Conservation (phyloP, 2,888 invertebrate genomes). For the Allygus modestus region DNA sequence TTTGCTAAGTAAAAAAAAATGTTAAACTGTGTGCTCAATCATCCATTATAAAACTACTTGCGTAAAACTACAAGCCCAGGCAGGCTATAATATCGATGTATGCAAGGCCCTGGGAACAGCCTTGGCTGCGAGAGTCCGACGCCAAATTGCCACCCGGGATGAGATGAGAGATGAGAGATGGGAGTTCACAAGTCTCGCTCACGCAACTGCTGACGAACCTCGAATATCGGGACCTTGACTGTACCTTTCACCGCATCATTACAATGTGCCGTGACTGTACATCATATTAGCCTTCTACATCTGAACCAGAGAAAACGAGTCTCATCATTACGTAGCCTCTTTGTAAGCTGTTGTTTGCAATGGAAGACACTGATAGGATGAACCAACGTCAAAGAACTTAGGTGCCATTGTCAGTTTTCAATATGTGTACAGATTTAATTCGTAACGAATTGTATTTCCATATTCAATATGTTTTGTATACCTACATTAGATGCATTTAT, state of each 20-base stretch:
- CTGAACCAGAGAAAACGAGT: background rate
- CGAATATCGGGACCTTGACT: background rate
- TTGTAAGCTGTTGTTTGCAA: background rate
- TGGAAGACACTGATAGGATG: background rate
- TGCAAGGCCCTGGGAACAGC: background rate
- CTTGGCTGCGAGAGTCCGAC: background rate
- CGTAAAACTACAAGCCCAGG: too few species aligned
- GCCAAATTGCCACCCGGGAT: background rate
- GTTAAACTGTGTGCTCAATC: too few species aligned
- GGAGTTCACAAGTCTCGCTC: background rate
- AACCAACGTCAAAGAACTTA: too few species aligned
- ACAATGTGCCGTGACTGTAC: background rate
- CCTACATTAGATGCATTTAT: too few species aligned
- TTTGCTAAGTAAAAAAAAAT: too few species aligned
- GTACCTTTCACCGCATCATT: background rate
- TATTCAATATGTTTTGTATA: too few species aligned
- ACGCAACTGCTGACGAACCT: background rate
- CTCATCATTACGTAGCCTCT: background rate
- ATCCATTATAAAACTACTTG: too few species aligned
- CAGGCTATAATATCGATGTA: too few species aligned
- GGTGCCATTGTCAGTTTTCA: too few species aligned
- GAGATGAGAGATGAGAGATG: background rate
- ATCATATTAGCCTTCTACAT: background rate
- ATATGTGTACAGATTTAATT: too few species aligned
- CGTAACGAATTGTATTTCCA: too few species aligned